Percentiles rank a stretch among this genome's conserved stretches.
Evolutionary conservation across 2,797 vertebrate species (phyloP).

Genomic region (Monodelphis domestica): DNA sequence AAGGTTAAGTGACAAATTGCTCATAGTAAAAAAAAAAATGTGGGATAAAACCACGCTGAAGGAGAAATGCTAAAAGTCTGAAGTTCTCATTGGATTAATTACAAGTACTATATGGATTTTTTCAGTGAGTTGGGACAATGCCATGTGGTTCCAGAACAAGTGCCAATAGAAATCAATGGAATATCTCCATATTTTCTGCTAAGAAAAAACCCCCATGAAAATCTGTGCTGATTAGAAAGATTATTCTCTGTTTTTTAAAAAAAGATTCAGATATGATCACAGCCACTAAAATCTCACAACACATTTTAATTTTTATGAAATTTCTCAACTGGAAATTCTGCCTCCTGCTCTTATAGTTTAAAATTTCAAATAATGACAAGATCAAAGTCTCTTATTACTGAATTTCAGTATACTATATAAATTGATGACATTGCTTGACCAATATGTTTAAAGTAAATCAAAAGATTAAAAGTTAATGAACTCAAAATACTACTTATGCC

Average conservation of each 20-base stretch:
- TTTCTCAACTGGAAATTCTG: slow-evolving; percentile 27
- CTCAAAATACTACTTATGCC: slow-evolving; percentile 32
- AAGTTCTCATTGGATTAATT: slow-evolving; percentile 44
- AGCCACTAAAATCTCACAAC: slow-evolving; percentile 3
- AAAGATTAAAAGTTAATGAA: neutral
- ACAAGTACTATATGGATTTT: neutral
- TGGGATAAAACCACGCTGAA: slow-evolving; percentile 16
- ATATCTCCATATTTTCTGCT: slow-evolving; percentile 27
- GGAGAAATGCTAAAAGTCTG: neutral
- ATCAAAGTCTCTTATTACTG: neutral
- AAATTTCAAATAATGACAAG: neutral
- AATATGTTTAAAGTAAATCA: slow-evolving; percentile 4
- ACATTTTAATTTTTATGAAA: slow-evolving; percentile 33
- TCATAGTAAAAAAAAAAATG: neutral
- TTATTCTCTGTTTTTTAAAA: slow-evolving; percentile 16
- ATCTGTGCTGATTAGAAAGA: slow-evolving; percentile 34
- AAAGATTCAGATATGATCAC: neutral
- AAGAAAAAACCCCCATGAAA: slow-evolving; percentile 28
- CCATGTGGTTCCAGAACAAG: slow-evolving; percentile 35
- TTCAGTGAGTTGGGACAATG: slow-evolving; percentile 13
- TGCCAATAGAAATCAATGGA: slow-evolving; percentile 28
- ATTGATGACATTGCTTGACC: neutral
- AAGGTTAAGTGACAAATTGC: neutral
- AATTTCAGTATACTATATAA: slow-evolving; percentile 17
- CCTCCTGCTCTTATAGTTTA: neutral